phyloP scores from a whole-genome alignment of 2,113 vertebrate genomes.

The Gobius niger region DNA sequence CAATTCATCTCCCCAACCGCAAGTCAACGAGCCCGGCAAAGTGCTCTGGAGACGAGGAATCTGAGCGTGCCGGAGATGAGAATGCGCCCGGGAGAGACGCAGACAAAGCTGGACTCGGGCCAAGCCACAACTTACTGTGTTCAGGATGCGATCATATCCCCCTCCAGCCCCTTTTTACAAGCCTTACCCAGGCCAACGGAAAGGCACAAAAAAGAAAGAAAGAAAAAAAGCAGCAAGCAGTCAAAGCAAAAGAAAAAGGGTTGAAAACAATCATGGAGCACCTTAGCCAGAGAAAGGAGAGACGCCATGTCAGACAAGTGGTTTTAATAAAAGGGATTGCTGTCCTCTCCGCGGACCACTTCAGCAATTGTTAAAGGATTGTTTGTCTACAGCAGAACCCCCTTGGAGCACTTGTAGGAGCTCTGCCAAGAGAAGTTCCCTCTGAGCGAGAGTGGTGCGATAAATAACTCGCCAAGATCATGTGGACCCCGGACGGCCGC shows the following conservation, averaged over 20 bases:
- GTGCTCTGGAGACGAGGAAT: conserved; percentile 60
- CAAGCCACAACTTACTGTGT: conserved; percentile 61
- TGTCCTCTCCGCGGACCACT: conserved; percentile 67
- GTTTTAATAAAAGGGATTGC: conserved; percentile 71
- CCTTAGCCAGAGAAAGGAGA: conserved; percentile 49
- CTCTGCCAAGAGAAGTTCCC: conserved; percentile 57
- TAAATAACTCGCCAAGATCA: conserved; percentile 50
- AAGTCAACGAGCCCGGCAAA: conserved; percentile 53
- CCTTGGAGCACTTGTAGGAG: conserved; percentile 22
- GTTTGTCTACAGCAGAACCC: conserved; percentile 60
- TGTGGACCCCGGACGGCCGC: conserved; percentile 15
- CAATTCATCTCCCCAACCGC: conserved; percentile 64
- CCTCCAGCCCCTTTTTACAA: conserved; percentile 30
- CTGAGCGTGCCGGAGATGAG: conserved; percentile 61
- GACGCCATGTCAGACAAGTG: conserved; percentile 62
- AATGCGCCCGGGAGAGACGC: conserved; percentile 59
- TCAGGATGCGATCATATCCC: conserved; percentile 55
- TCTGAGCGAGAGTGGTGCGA: conserved; percentile 37
- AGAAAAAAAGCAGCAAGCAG: conserved; percentile 24
- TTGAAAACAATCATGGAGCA: conserved; percentile 65
- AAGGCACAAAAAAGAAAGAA: conserved; percentile 11
- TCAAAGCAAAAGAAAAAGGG: conserved; percentile 55
- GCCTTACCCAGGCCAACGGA: conserved; percentile 30
- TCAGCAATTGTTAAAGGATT: conserved; percentile 67
- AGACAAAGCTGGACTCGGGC: conserved; percentile 71